Evolutionary conservation across 2,113 vertebrate species (phyloP), one percentile per base, ranked within the genome.

Genomic region (Syrrhaptes paradoxus): DNA sequence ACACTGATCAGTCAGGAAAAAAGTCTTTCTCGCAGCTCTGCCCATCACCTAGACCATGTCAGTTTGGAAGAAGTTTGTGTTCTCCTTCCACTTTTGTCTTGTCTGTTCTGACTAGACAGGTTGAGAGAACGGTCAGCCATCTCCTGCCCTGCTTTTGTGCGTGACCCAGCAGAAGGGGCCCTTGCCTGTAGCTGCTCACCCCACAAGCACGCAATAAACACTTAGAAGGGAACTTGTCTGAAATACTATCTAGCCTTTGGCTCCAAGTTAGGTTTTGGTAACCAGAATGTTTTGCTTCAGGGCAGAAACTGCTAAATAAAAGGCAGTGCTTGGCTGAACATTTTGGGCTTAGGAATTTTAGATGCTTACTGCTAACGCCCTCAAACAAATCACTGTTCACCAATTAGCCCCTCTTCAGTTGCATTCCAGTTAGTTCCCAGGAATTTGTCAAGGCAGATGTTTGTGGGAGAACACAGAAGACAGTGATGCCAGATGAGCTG

Each of bases 381-480:
- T 90, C 85, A 59, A 72, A 92, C 45, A 74, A 72, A 73, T 75
- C 0, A 0, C 59, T 94, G 24, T 41, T 86, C 45, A 41, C 85
- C 76, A 38, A 9, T 91, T 57, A 87, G 45, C 24, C 38, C 51
- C 20, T 94, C 84, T 81, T 67, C 48, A 77, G 4, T 32, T 84
- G 45, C 67, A 54, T 76, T 89, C 73, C 52, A 20, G 59, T 90
- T 71, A 91, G 19, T 45, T 93, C 58, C n/a, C 77, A 87, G 52
- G 72, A 78, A 8, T 90, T 90, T 90, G n/a, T 79, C 76, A 87
- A 75, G 15, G 65, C 88, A 94, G 79, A 68, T 84, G 26, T 89
- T 90, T 84, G 36, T 93, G 92, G 83, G 49, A 93, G 90, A 95
- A 34, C 46, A 61, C 32, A 82, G 72, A 80, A 78, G 32, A 70